Base-by-base conservation (phyloP, 2,888 invertebrate species). In the Frankliniella intonsa region DNA sequence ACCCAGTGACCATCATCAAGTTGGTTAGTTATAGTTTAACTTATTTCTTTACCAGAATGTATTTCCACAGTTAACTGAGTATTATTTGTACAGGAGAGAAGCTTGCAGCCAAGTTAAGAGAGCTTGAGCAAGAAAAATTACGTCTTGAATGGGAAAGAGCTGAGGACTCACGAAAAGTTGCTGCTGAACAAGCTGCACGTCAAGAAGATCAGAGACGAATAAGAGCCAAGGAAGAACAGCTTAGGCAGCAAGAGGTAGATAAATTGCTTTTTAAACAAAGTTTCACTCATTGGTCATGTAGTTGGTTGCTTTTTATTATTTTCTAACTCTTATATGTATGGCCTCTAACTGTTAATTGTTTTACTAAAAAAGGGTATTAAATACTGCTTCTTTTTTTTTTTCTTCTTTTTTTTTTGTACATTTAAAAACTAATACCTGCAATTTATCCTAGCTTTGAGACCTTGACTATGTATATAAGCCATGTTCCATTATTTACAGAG, bases 231-330 rank as follows among this genome's bases (percentile, higher is more conserved):
- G 92, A 93, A 86, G 91, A 90, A 86, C 91, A 92, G 86, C 89
- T 92, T 83, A 91, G 92, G 82, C 91, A 92, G 84, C 92, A 92
- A 86, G 93, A 93, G 89, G 92, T 91, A 88, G 86, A 12, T 17
- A 65, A 25, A 14, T 62, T 38, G 62, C 27, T 49, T 5, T 19
- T 76, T n/a, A 12, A 50, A 38, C n/a, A 38, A 3, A 38, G 38
- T 38, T 38, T 38, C 38, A 5, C 38, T 38, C 50, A 50, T 81
- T 81, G 49, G 17, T 81, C 22, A 19, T 27, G 65, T 69, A 25
- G 38, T 25, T 69, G 19, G 38, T 38, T 55, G 5, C 49, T 19
- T 19, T 50, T 49, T 80, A 65, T 49, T 49, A 22, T 65, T n/a
- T 80, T 80, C 80, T 3, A 82, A 65, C 80, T 80, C 80, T 55